Base-by-base conservation (phyloP, 64 coral and sea anemone genomes). In the Cladopsammia gracilis region DNA sequence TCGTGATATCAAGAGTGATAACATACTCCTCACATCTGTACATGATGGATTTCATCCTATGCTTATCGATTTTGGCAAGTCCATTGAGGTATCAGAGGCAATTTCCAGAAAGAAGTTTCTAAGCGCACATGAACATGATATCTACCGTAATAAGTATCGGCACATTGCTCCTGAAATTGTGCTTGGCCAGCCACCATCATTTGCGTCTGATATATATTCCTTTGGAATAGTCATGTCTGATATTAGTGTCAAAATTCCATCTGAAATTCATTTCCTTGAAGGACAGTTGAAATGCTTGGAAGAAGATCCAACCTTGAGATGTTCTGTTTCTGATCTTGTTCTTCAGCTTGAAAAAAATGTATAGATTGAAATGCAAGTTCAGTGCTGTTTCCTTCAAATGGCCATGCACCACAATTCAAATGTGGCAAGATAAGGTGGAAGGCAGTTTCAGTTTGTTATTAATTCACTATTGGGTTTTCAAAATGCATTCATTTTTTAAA, bases 31-130 rank as follows among this genome's bases (percentile, higher is more conserved):
- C 2, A 91, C 77, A 25, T 45, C 11, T 2, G 22, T 83, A 9
- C 20, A 84, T 48, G 68, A 3, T 49, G 51, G 12, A 25, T 91
- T 48, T 61, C 87, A 89, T 77, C 89, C 78, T 11, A 83, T 91
- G 60, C 77, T 91, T 60, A 91, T 91, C 60, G 68, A 91, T 72
- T 91, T 84, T 60, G 89, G 89, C 20, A 91, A 91, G 81, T 48
- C 66, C 16, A 82, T 79, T 56, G 3, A 56, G 61, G 20, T 79
- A 19, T 83, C 59, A 47, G 72, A 83, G 5, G 89, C 66, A 7
- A 16, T 19, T 83, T 59, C 78, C 20, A 91, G 83, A 25, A 54
- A 20, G 70, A 64, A 79, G 78, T 75, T 19, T n/a, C 25, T 91
- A 23, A 57, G 18, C 46, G 42, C 57, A 25, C 72, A 25, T 25